Evolutionary conservation across 2,113 vertebrate genomes (phyloP), one percentile per base, ranked within the genome.

Genomic region (Capra hircus): DNA sequence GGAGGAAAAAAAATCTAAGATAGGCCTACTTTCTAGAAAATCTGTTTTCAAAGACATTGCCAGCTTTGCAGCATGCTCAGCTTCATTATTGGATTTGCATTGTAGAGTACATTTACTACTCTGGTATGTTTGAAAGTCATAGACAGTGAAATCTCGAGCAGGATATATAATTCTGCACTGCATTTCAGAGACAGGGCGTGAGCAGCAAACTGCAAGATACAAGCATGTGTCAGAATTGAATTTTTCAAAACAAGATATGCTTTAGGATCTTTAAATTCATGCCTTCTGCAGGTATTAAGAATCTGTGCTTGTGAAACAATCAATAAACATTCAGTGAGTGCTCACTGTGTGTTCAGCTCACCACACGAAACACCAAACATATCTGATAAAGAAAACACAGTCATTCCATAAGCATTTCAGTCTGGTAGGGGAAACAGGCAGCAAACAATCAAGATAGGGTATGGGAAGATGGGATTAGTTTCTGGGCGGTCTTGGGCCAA

Each of bases 11-110:
- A 95, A 81, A 55, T 95, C 30, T 90, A 94, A 97, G 28, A 43
- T 53, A 91, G 25, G 23, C 53, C 52, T 92, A n/a, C 78, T 97
- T 94, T 88, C 78, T 87, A 55, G 64, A 96, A 96, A 94, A 97
- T 30, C 60, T 87, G 57, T 89, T 96, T 94, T 96, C 59, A 85
- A 45, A 97, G 55, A 62, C 84, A 90, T 64, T 57, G 88, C 48
- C 78, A 62, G 33, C 60, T 95, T 94, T 93, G 59, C 43, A 62
- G 15, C 50, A 77, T 11, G 48, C 15, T 55, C 59, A 74, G 7
- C 71, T 98, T 95, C 96, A 96, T 96, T 84, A 81, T 64, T 48
- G 14, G 57, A 93, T 96, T 97, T 97, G 92, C 71, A 96, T 95
- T 89, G 40, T 28, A 62, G 78, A 81, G 57, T 80, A 84, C 64